These are phyloP conservation scores for Cassiopea andromeda DNA, from an alignment of 30 jellyfish, hydroid and myxozoan genomes.

Conservation along the genomic window DNA sequence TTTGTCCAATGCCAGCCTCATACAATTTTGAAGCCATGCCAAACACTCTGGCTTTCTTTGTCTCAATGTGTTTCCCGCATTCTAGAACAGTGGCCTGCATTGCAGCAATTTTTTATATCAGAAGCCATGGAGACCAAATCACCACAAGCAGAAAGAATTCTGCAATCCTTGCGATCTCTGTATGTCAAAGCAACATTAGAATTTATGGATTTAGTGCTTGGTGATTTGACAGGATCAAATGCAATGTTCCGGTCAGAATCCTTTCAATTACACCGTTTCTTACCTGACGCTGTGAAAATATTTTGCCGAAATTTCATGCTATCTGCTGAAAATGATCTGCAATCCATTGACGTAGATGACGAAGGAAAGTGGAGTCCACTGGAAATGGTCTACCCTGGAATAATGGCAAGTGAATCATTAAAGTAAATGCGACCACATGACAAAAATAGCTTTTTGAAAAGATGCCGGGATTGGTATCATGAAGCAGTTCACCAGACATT, in stretches of 20 bases:
- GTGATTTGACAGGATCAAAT: slow-evolving; percentile 24
- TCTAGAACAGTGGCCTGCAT: slow-evolving; percentile 14
- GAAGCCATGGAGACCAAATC: slow-evolving; percentile 49
- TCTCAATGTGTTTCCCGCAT: background rate
- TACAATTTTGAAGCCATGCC: slow-evolving; percentile 52
- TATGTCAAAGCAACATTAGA: slow-evolving; percentile 37
- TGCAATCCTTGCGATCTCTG: slow-evolving; percentile 1
- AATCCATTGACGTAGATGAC: background rate
- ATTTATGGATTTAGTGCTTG: slow-evolving; percentile 31
- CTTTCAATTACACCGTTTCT: slow-evolving; percentile 21
- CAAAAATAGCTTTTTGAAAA: slow-evolving; percentile 10
- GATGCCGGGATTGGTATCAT: slow-evolving; percentile 19
- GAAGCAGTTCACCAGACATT: slow-evolving; percentile 18
- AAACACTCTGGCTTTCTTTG: slow-evolving; percentile 33
- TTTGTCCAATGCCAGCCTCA: slow-evolving; percentile 15
- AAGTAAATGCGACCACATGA: slow-evolving; percentile 13
- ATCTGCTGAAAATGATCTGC: background rate
- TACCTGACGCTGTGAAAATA: slow-evolving; percentile 18
- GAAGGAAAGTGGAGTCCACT: slow-evolving; percentile 25
- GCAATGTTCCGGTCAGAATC: slow-evolving; percentile 29
- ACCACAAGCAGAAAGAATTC: slow-evolving; percentile 45
- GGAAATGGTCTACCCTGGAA: slow-evolving; percentile 9
- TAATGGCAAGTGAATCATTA: background rate
- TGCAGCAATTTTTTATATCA: slow-evolving; percentile 19
- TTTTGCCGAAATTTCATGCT: slow-evolving; percentile 30